These are phyloP conservation scores for Oreotragus oreotragus DNA, from an alignment of 2,113 vertebrate species.

Conservation along the genomic window DNA sequence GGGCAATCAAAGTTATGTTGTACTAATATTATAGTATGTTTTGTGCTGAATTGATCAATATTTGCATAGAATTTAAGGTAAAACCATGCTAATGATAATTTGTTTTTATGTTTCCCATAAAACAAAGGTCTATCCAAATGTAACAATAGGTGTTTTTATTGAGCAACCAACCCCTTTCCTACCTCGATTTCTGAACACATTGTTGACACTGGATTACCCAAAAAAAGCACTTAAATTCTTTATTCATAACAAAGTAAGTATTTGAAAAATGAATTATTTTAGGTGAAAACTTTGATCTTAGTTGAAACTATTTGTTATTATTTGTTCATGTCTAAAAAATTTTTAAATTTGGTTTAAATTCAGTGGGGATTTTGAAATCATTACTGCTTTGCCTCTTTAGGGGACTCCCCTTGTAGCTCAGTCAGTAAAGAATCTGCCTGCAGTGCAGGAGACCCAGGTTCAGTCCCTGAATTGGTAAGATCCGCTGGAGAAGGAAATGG, in stretches of 20 bases:
- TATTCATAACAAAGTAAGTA: slow-evolving; percentile 95
- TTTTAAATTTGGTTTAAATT: background rate
- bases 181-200: slow-evolving; percentile 91
- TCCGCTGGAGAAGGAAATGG: background rate
- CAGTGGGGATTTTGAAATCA: background rate
- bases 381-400: background rate
- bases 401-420: background rate
- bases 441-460: background rate
- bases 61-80: background rate
- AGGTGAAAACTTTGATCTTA: background rate
- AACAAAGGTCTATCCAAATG: slow-evolving; percentile 88
- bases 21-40: background rate
- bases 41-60: background rate
- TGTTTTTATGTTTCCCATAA: slow-evolving; percentile 30
- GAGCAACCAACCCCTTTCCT: slow-evolving; percentile 98
- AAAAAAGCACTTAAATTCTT: slow-evolving; percentile 91
- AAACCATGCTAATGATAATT: background rate
- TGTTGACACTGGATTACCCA: slow-evolving; percentile 92
- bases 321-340: background rate
- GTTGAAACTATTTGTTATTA: background rate
- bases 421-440: background rate
- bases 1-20: background rate
- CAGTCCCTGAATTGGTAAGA: background rate
- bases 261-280: background rate
- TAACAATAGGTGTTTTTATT: slow-evolving; percentile 93